Evolutionary conservation across 1,140 invertebrate species (phyloP), one percentile per base, ranked within the genome.

Genomic region (Drosophila virilis): DNA sequence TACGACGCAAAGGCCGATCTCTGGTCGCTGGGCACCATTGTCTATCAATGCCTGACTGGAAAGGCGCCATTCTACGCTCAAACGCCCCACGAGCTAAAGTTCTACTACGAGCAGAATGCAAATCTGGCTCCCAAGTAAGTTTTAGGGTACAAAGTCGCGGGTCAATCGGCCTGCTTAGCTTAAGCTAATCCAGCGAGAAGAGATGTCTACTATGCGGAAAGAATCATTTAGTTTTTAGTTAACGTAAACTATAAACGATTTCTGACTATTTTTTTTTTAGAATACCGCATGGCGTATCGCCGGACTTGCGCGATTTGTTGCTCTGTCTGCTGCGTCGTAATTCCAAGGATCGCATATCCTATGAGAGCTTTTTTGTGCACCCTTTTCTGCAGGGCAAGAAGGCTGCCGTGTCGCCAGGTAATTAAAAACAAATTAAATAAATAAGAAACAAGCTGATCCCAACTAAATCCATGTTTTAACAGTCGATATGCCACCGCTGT

Each of bases 1-100:
- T 99, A 99, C 92, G 98, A 99, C 93, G 98, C 98, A 12, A 99
- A 99, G 94, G 99, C 99, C 45, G 99, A 99, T 93, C 94, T 99
- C 62, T 99, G 99, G 99, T 99, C 98, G 73, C 94, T 99, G 73
- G 99, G 99, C 52, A 99, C 99, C 7, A 99, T 99, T 78, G 97
- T 99, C 43, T 99, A 98, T 93, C 99, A 99, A 92, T 99, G 98
- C 94, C 94, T 99, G 67, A 99, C 98, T 52, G 98, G 99, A 46
- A 99, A 98, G 93, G 98, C 99, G 51, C 98, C 99, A 43, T 99
- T 99, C 93, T 97, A 98, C 93, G 99, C 99, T 42, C 97, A 97
- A 81, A 99, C 98, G 40, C 99, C 99, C n/a, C 98, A 99, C 92
- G 98, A 98, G 67, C 94, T 99, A 17, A 99, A 99, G 93, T 95